Evolutionary conservation across 2,113 vertebrate species (phyloP).

Genomic region (Amazona vittata): DNA sequence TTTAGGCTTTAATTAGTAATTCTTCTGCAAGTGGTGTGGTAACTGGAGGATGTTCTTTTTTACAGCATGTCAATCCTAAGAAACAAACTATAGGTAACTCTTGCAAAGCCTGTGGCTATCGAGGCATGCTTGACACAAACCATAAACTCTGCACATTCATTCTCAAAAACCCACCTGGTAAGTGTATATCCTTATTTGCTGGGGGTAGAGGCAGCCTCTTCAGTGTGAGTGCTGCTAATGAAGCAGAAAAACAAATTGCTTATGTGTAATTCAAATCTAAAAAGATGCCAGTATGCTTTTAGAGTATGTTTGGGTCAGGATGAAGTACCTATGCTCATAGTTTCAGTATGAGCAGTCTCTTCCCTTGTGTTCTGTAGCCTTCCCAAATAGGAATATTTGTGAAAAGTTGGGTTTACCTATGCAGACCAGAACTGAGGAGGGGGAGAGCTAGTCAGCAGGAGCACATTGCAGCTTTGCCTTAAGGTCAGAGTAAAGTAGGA

Average conservation of each 20-base stretch:
- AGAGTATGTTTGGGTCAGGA: background rate
- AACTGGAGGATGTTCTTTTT: background rate
- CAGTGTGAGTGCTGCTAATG: background rate
- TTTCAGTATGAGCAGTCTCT: background rate
- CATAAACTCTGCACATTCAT: constrained; percentile 99
- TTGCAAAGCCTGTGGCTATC: constrained; percentile 98
- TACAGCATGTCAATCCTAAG: constrained; percentile 97
- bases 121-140: constrained; percentile 98
- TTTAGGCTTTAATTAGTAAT: background rate
- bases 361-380: rapidly evolving
- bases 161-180: constrained; percentile 99
- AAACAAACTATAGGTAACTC: constrained; percentile 99
- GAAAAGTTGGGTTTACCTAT: background rate
- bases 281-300: background rate
- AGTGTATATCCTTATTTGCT: constrained; percentile 21
- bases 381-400: background rate
- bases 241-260: background rate
- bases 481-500: background rate
- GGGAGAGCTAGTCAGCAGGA: background rate
- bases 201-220: background rate
- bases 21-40: background rate
- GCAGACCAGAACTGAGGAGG: background rate
- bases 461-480: background rate
- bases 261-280: rapidly evolving
- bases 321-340: background rate